Evolutionary conservation across 2,113 vertebrate genomes (phyloP).

Genomic region (Butastur rufipennis): DNA sequence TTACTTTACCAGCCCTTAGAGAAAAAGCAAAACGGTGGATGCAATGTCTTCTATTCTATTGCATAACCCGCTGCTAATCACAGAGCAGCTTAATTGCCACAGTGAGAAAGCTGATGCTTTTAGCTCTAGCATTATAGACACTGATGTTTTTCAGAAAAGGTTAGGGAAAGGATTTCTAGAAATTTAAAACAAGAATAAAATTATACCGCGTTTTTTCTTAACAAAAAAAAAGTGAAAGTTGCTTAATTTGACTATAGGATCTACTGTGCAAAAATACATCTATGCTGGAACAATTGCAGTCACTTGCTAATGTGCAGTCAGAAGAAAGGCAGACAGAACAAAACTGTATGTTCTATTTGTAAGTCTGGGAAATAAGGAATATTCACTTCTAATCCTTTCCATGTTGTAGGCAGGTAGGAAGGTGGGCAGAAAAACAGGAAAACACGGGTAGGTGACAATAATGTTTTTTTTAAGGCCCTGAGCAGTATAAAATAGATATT

Average conservation of each 20-base stretch:
- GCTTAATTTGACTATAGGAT: background rate
- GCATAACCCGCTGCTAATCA: background rate
- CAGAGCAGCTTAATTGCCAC: conserved; percentile 9
- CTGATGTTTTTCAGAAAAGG: background rate
- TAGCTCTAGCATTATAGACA: background rate
- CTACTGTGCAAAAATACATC: background rate
- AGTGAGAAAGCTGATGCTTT: conserved; percentile 5
- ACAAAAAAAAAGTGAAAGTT: background rate
- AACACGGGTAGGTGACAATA: background rate
- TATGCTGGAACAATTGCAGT: background rate
- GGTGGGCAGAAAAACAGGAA: background rate
- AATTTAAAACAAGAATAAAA: background rate
- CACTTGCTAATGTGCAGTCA: background rate
- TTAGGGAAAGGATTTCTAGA: background rate
- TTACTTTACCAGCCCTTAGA: background rate
- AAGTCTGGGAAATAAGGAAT: background rate
- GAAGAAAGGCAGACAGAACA: background rate
- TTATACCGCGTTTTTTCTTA: background rate
- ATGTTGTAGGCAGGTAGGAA: background rate
- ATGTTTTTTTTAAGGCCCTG: background rate
- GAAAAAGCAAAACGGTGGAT: background rate
- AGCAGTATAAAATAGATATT: background rate
- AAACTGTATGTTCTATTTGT: background rate
- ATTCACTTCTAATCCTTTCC: background rate
- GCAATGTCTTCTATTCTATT: background rate